Base-by-base conservation (phyloP, 2,797 vertebrate genomes). In the Tamandua tetradactyla region DNA sequence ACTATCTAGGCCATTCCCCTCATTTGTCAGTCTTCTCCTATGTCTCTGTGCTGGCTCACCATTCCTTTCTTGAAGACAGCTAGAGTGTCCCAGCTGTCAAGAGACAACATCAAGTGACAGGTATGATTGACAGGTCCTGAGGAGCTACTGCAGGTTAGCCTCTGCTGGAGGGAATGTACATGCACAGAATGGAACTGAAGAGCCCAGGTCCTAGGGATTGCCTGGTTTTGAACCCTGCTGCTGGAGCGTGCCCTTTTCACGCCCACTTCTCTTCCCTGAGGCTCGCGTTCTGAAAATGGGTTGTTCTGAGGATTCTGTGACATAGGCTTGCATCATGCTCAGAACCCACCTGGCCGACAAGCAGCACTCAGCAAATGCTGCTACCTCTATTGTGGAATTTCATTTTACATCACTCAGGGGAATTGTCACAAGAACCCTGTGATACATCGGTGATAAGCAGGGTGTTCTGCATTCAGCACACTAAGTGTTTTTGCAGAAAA, bases 211-310 rank as follows among this genome's bases (percentile, higher is more conserved):
- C 18, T 25, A 10, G 91, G 14, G 10, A 44, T 1, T 23, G 32
- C 18, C 44, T 57, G 6, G 32, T 14, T 37, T 40, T 40, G 13
- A 72, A 15, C 35, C 37, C 49, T 9, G 4, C 15, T 30, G 11
- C 17, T 11, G 23, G 35, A 7, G 1, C 13, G 14, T 14, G 4
- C 3, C 0, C 7, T 2, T 14, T 14, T 55, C 37, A 7, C 25
- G 30, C 40, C 30, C 1, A 0, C 17, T 47, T 59, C 59, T 69
- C 68, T 44, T 37, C 59, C 47, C 40, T 13, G 5, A 68, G 30
- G n/a, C 64, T 85, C 13, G 3, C 49, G 35, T 79, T 35, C 68
- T 52, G 14, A 66, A 93, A 87, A 69, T 4, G 74, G 32, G 30
- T 12, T 80, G 59, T 18, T 90, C 6, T 5, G 9, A 0, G 0